A percentile compares a stretch with the other conserved stretches of the same genome.
Evolutionary conservation across 2,113 vertebrate genomes (phyloP).

Genomic region (Poeciliopsis prolifica): DNA sequence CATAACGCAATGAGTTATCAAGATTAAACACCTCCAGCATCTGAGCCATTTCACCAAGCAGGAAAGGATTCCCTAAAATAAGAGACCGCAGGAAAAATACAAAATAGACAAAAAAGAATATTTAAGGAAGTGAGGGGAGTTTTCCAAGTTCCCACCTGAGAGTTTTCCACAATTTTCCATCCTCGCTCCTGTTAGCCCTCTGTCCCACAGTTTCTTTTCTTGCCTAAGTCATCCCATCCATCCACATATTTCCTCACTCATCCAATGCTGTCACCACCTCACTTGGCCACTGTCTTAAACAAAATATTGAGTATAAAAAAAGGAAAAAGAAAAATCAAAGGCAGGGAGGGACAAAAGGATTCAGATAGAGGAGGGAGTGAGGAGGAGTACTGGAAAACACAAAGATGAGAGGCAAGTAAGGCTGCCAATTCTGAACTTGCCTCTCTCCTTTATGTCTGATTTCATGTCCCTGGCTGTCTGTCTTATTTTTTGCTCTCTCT

Average conservation of each 20-base stretch:
- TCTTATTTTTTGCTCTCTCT: conserved; percentile 43
- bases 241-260: conserved; percentile 35
- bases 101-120: conserved; percentile 11
- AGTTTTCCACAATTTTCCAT: conserved; percentile 65
- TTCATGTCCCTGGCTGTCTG: conserved; percentile 62
- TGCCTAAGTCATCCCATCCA: conserved; percentile 51
- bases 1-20: conserved; percentile 33
- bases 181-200: conserved; percentile 41
- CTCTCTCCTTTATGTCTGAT: conserved; percentile 61
- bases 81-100: not conserved
- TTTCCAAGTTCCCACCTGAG: conserved; percentile 67
- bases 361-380: conserved; percentile 51
- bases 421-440: conserved; percentile 67
- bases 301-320: conserved; percentile 30
- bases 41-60: conserved; percentile 14
- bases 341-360: conserved; percentile 59
- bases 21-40: conserved; percentile 42
- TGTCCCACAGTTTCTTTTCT: conserved; percentile 32
- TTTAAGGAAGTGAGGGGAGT: conserved; percentile 22
- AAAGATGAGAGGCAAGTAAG: conserved; percentile 32
- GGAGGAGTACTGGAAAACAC: conserved; percentile 46
- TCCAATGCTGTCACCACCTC: conserved; percentile 41
- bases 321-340: conserved; percentile 35
- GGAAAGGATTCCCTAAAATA: conserved; percentile 22
- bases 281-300: conserved; percentile 48